Base-by-base conservation (phyloP, 2,888 invertebrate species). In the Eupithecia inturbata region DNA sequence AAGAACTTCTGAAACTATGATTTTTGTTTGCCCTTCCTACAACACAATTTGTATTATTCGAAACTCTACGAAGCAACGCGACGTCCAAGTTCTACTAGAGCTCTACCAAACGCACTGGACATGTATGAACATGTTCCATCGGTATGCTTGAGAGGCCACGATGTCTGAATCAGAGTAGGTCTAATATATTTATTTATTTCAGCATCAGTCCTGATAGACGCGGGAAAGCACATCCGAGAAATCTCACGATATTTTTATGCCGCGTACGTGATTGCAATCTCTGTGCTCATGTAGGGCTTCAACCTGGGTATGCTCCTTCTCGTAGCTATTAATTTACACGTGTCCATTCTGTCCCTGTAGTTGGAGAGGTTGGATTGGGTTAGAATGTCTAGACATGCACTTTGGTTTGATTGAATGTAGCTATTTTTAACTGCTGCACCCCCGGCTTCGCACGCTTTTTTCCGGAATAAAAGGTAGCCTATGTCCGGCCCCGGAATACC, bases 191-290 rank as follows among this genome's bases (percentile, higher is more conserved):
- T 62, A 72, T 70, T 75, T 69, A 45, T 68, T 39, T 67, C 74
- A 33, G 66, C 62, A 57, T 64, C 82, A 80, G 71, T 67, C 80
- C 74, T 84, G 82, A 83, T 85, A 82, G 83, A 82, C 81, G 80
- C 75, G 78, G 77, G 77, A 75, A 78, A 70, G 63, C 70, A 64
- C 41, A 70, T 63, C 45, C 72, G 70, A 70, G 72, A 39, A 75
- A 72, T 75, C 75, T 63, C n/a, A 26, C 39, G 62, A 75, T 73
- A 71, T 76, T 73, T 75, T 78, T 77, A 78, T 69, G 67, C 60
- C 72, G 53, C 62, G 73, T 73, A 76, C 76, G 73, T 73, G 73
- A 45, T 76, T 69, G 71, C 73, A 73, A 71, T 76, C 71, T 73
- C 49, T 14, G 60, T 57, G 49, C 66, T 45, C 67, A 39, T 57